phyloP scores from a whole-genome alignment of 2,888 invertebrate species.

The Quadroppia sp. region DNA sequence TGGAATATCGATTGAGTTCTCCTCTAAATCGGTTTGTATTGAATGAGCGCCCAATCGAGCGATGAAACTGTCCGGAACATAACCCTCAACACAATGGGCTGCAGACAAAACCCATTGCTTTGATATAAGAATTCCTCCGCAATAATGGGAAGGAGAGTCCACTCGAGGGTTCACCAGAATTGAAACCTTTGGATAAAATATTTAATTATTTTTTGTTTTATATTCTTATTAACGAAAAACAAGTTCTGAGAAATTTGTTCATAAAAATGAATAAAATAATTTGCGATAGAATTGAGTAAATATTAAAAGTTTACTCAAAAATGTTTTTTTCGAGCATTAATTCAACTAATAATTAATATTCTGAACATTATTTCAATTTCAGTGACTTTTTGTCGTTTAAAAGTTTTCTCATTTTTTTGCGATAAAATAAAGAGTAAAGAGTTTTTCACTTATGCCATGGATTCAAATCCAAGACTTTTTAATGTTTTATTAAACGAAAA shows the following conservation, averaged over 20 bases:
- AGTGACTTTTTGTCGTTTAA: neutral
- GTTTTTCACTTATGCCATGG: neutral
- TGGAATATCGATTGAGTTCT: slow-evolving; percentile 4
- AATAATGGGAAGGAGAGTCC: slow-evolving; percentile 40
- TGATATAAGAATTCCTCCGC: slow-evolving; percentile 44
- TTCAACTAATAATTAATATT: neutral
- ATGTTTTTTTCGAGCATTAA: neutral
- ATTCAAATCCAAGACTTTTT: slow-evolving; percentile 1
- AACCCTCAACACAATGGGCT: slow-evolving; percentile 45
- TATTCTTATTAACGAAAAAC: neutral
- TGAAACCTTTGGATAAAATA: slow-evolving; percentile 40
- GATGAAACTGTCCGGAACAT: slow-evolving; percentile 36
- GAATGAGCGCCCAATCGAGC: slow-evolving; percentile 41
- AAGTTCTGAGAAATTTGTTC: neutral
- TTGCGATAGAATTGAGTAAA: neutral
- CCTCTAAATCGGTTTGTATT: slow-evolving; percentile 26
- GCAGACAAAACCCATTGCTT: slow-evolving; percentile 44
- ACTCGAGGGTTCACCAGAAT: slow-evolving; percentile 39
- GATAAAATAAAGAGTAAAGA: neutral
- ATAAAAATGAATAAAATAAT: neutral
- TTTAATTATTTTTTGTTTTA: neutral
- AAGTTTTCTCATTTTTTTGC: neutral
- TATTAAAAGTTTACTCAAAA: neutral
- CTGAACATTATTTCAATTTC: neutral
- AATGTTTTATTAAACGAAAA: neutral